Evolutionary conservation across 2,888 invertebrate species (phyloP).

Genomic region (Caenorhabditis angaria): DNA sequence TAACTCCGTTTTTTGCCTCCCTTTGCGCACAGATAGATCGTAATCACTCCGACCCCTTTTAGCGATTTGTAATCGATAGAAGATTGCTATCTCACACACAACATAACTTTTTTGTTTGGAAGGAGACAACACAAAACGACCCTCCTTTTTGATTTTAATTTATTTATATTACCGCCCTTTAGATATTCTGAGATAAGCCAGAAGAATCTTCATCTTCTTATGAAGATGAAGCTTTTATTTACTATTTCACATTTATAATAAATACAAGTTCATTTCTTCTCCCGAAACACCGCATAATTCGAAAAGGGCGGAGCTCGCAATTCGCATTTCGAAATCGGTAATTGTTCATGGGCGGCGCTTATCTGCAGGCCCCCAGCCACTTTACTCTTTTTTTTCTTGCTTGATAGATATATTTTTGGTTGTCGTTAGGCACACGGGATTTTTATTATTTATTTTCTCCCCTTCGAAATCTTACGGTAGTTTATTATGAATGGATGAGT

Average conservation of each 20-base stretch:
- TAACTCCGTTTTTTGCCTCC: constrained; percentile 19
- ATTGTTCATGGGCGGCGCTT: constrained; percentile 15
- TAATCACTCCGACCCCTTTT: background rate
- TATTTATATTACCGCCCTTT: background rate
- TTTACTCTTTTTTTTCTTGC: constrained; percentile 7
- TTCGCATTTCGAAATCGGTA: constrained; percentile 14
- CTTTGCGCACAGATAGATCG: background rate
- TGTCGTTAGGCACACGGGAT: constrained; percentile 1
- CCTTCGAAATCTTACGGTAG: constrained; percentile 4
- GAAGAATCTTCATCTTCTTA: too few relatives aligned
- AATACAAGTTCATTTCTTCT: constrained; percentile 1
- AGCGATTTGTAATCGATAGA: constrained; percentile 18
- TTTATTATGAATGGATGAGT: constrained; percentile 8
- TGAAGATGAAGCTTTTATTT: too few relatives aligned
- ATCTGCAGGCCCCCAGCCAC: constrained; percentile 15
- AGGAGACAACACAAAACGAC: too few relatives aligned
- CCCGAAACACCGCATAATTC: constrained; percentile 19
- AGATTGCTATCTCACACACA: constrained; percentile 10
- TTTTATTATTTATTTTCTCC: constrained; percentile 9
- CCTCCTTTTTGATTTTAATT: background rate
- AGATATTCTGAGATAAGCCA: too few relatives aligned
- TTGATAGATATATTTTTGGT: constrained; percentile 21
- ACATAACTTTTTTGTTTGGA: background rate
- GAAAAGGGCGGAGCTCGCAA: background rate
- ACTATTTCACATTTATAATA: background rate